Evolutionary conservation across 2,888 invertebrate genomes (phyloP).

Genomic region (Euplexia lucipara): DNA sequence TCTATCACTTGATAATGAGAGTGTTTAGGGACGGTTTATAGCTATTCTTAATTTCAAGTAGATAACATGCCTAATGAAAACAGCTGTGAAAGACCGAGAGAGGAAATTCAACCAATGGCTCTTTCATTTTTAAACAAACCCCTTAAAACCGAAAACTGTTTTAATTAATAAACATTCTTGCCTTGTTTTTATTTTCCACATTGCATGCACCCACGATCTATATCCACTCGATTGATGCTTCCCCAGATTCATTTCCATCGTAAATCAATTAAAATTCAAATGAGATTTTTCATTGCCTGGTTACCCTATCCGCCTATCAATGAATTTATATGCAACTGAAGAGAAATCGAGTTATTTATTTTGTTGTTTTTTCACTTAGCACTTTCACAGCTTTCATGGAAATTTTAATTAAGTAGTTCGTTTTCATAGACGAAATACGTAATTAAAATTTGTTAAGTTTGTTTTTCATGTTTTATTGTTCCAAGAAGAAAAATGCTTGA

Average conservation of each 20-base stretch:
- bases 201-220: constrained; percentile 30
- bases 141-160: neutral
- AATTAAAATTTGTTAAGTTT: too few relatives aligned
- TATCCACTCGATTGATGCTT: constrained; percentile 44
- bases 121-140: too few relatives aligned
- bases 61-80: too few relatives aligned
- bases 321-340: constrained; percentile 58
- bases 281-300: constrained; percentile 69
- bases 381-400: neutral
- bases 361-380: constrained; percentile 24
- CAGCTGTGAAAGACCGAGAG: too few relatives aligned
- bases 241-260: constrained; percentile 67
- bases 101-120: too few relatives aligned
- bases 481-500: neutral
- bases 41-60: too few relatives aligned
- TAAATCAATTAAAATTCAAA: constrained; percentile 76
- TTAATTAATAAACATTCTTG: constrained; percentile 23
- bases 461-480: too few relatives aligned
- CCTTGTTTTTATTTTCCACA: constrained; percentile 11
- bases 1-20: too few relatives aligned
- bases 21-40: too few relatives aligned
- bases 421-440: too few relatives aligned
- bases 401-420: neutral
- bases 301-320: constrained; percentile 55
- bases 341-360: constrained; percentile 38